Evolutionary conservation across 2,888 invertebrate species (phyloP).

Genomic region (Plagiodera versicolora): DNA sequence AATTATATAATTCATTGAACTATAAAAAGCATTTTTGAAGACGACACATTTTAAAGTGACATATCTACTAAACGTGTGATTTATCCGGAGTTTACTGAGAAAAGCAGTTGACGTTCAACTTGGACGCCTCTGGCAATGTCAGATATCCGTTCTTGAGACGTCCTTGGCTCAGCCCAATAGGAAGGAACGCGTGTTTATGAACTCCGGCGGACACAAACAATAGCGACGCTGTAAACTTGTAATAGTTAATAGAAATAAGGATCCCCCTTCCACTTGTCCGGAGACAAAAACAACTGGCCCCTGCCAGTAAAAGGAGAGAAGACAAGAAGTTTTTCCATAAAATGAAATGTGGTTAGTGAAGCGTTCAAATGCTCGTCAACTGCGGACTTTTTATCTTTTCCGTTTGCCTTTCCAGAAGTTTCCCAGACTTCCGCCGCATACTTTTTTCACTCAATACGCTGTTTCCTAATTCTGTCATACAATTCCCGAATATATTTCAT

Average conservation of each 20-base stretch:
- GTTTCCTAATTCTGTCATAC: slow-evolving; percentile 40
- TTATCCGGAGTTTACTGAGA: no score
- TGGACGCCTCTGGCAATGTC: no score
- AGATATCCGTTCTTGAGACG: no score
- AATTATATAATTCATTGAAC: no score
- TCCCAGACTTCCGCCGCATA: slow-evolving; percentile 39
- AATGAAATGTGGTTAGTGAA: slow-evolving; percentile 48
- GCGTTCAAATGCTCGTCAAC: slow-evolving; percentile 51
- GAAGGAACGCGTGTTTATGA: not conserved
- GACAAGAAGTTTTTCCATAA: slow-evolving; percentile 45
- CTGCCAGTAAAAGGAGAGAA: slow-evolving; percentile 22
- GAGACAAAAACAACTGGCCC: not conserved
- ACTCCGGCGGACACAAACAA: not conserved
- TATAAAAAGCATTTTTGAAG: no score
- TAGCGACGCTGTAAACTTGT: not conserved
- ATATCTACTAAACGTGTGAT: no score
- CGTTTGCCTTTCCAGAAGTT: slow-evolving; percentile 40
- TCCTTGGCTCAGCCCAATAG: no score
- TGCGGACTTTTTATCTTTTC: slow-evolving; percentile 43
- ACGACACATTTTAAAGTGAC: no score
- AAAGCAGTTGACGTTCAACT: no score
- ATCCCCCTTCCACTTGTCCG: not conserved
- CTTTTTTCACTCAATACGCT: slow-evolving; percentile 42
- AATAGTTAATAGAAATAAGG: not conserved
- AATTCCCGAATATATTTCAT: slow-evolving; percentile 37